phyloP scores from a whole-genome alignment of 2,888 invertebrate genomes.

The Platypus cylindrus region DNA sequence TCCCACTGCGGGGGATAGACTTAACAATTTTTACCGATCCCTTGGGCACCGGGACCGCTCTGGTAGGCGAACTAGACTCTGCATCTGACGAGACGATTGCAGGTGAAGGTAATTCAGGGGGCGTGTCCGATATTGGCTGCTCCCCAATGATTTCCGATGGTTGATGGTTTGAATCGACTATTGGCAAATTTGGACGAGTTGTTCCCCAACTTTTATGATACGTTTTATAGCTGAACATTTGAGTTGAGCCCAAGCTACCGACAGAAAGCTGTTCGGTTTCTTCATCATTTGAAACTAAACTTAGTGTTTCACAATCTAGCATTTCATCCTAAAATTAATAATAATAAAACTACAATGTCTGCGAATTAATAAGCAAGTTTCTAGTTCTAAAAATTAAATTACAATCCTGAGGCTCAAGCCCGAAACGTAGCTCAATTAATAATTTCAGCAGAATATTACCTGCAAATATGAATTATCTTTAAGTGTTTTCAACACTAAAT shows the following conservation, averaged over 20 bases:
- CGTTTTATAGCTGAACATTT: slow-evolving; percentile 48
- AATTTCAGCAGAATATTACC: no score
- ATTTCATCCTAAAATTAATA: slow-evolving; percentile 28
- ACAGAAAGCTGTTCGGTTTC: slow-evolving; percentile 52
- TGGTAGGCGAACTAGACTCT: slow-evolving; percentile 35
- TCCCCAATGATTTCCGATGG: not conserved
- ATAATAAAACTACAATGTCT: no score
- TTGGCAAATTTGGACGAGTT: slow-evolving; percentile 39
- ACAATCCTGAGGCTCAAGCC: no score
- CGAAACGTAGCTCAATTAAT: no score
- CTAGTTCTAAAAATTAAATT: no score
- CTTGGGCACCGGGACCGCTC: slow-evolving; percentile 37
- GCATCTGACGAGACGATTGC: slow-evolving; percentile 3
- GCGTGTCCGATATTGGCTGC: not conserved
- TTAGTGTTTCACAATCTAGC: slow-evolving; percentile 50
- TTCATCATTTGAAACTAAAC: slow-evolving; percentile 59
- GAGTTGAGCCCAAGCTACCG: slow-evolving; percentile 41
- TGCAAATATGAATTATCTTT: slow-evolving; percentile 32
- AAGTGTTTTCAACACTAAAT: slow-evolving; percentile 42
- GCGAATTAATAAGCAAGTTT: no score
- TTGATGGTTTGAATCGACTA: slow-evolving; percentile 16
- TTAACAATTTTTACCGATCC: slow-evolving; percentile 51
- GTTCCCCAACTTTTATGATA: slow-evolving; percentile 43
- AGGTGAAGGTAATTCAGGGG: no score
- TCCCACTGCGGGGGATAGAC: slow-evolving; percentile 32